Conservation (phyloP, 2,113 vertebrate species). For the Campylorhamphus procurvoides region DNA sequence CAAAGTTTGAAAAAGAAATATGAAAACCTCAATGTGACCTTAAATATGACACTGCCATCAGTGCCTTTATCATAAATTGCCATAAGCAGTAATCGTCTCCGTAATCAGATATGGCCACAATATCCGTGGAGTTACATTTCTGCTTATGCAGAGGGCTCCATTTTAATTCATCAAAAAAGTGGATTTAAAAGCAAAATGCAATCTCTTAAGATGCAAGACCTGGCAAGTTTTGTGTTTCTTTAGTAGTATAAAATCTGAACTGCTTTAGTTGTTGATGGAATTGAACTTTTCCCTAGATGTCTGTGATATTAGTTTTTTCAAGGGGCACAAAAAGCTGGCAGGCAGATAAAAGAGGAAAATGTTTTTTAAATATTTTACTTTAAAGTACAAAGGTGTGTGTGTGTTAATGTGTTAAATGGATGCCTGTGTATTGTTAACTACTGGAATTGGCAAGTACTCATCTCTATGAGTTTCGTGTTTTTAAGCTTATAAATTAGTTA, state of each 20-base stretch:
- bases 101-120: not conserved
- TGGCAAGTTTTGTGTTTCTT: not conserved
- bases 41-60: not conserved
- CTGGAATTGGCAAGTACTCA: not conserved
- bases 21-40: not conserved
- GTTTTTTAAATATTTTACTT: not conserved
- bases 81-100: not conserved
- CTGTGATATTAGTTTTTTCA: not conserved
- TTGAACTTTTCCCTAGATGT: not conserved
- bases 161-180: not conserved
- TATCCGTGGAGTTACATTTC: not conserved
- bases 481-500: not conserved
- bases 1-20: not conserved
- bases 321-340: not conserved
- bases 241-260: not conserved
- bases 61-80: slow-evolving; percentile 4
- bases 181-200: not conserved
- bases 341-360: not conserved
- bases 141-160: not conserved
- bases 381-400: not conserved
- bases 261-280: slow-evolving; percentile 3
- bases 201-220: slow-evolving; percentile 30
- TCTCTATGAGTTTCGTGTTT: not conserved
- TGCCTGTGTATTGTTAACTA: not conserved
- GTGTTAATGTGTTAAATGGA: not conserved